phyloP scores from a whole-genome alignment of 1,140 invertebrate species.

The Latrodectus geometricus region DNA sequence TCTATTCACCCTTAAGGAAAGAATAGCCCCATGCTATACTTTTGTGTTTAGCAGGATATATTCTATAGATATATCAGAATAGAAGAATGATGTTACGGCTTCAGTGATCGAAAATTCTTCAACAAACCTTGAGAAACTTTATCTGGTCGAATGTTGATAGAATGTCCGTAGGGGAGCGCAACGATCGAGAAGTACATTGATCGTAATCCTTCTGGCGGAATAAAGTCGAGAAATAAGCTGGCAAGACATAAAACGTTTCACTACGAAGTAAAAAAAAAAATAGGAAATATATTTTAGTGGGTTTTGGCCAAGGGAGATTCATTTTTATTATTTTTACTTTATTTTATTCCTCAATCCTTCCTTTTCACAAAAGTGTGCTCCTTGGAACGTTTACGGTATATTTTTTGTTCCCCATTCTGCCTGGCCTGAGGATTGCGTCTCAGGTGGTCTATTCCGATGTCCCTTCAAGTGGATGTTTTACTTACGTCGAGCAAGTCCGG shows the following conservation, averaged over 20 bases:
- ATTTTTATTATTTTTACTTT: not conserved
- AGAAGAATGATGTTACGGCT: not conserved
- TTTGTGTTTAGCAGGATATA: not conserved
- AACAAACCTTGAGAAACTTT: constrained; percentile 18
- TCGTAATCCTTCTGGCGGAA: constrained; percentile 16
- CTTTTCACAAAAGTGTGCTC: not conserved
- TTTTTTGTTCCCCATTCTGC: not conserved
- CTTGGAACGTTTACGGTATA: constrained; percentile 21
- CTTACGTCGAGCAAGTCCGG: not conserved
- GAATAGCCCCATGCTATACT: not conserved
- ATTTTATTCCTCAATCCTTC: not conserved
- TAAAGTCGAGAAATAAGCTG: constrained; percentile 45
- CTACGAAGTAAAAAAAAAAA: constrained; percentile 13
- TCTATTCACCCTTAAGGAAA: constrained; percentile 1
- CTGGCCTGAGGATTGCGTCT: constrained; percentile 1
- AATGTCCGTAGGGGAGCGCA: constrained; percentile 10
- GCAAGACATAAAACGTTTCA: constrained; percentile 45
- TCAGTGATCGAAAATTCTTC: not conserved
- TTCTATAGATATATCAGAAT: not conserved
- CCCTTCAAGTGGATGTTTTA: constrained; percentile 4
- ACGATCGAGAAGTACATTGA: constrained; percentile 28
- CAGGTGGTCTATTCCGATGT: constrained; percentile 14
- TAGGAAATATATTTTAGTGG: constrained; percentile 36
- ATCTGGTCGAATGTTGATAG: constrained; percentile 28
- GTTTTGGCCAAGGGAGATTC: not conserved